phyloP scores from a whole-genome alignment of 2,113 vertebrate genomes.

The Tetrao urogallus region DNA sequence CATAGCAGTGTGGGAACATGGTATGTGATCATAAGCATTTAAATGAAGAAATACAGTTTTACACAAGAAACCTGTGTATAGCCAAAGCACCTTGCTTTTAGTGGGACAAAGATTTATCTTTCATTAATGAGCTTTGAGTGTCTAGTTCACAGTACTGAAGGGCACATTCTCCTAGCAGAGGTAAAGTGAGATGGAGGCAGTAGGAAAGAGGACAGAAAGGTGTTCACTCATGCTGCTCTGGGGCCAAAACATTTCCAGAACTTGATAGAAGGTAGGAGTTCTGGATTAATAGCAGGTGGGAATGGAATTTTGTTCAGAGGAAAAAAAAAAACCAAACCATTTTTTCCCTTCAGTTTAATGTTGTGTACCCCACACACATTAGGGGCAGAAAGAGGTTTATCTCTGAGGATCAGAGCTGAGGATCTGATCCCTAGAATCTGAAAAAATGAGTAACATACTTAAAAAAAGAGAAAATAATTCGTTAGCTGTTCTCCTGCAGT shows the following conservation, averaged over 20 bases:
- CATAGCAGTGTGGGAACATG: neutral
- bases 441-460: neutral
- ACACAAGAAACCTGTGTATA: neutral
- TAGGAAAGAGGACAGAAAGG: neutral
- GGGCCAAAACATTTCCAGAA: neutral
- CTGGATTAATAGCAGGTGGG: neutral
- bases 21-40: neutral
- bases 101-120: neutral
- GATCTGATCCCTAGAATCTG: neutral
- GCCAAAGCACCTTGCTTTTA: neutral
- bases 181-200: neutral
- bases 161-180: rapidly evolving
- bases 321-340: neutral
- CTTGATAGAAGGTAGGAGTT: neutral
- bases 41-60: neutral
- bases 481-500: neutral
- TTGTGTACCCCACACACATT: neutral
- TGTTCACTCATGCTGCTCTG: neutral
- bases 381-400: neutral
- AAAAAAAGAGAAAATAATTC: neutral
- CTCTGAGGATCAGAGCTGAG: neutral
- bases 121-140: neutral
- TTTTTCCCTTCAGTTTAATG: neutral
- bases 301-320: neutral
- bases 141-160: neutral